Base-by-base conservation (phyloP, 1,140 invertebrate genomes). In the Wiebesia pumilae region DNA sequence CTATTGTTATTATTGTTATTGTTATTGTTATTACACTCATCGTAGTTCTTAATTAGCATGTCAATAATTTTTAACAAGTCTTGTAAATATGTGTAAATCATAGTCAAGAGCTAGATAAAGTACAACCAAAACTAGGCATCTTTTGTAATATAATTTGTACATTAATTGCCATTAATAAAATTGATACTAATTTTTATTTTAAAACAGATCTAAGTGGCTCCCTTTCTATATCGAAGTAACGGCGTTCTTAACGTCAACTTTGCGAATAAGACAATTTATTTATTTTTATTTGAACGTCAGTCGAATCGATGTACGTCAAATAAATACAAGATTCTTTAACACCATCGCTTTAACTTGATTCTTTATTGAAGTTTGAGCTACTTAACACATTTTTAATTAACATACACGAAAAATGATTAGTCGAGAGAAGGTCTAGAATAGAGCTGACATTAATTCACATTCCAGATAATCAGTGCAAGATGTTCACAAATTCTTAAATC, bases 301-400 rank as follows among this genome's bases (percentile, higher is more conserved):
- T n/a, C 73, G 30, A 24, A 47, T 77, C 12, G 6, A 77, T 27
- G 10, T 51, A 51, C 35, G n/a, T 30, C 30, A 51, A 78, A 33
- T 54, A 65, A 62, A 65, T 62, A 80, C 78, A 80, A 65, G 30
- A 33, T 80, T 6, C 21, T 16, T 80, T 80, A 80, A 80, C 35
- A 65, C 33, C 19, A 38, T 40, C 9, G 54, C 35, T 80, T 65
- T 80, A 40, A 65, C 3, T 80, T 40, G 16, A 62, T 40, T 12
- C 14, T n/a, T 40, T 33, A 33, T 79, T 79, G 24, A 3, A 79
- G 24, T 79, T 33, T 30, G 16, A n/a, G n/a, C 10, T 47, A 14
- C 16, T 16, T n/a, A 78, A 78, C 71, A 75, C 71, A 75, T 75
- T 75, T 75, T 78, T 14, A 75, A 51, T 78, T 78, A 30, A 47